Evolutionary conservation across 1,140 invertebrate species (phyloP), one percentile per base, ranked within the genome.

Genomic region (Pentalonia nigronervosa): DNA sequence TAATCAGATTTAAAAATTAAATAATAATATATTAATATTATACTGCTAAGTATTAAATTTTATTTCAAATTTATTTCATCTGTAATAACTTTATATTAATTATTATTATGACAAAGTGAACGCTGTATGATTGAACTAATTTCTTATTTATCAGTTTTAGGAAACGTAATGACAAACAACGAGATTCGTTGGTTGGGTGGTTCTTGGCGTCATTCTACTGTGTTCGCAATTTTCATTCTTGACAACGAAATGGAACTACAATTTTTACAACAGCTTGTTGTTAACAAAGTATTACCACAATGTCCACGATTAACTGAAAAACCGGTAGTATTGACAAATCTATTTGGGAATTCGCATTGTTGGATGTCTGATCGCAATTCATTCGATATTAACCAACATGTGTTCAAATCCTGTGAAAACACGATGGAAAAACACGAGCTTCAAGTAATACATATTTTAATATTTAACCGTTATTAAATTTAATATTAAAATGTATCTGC

Each of bases 371-470:
- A 96, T 94, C 90, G 95, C 3, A 94, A 95, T 47, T 90, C 93
- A 21, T 96, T 96, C 94, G 94, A 95, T 56, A 95, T 97, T 84
- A 95, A 96, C 89, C 96, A 96, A 93, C 96, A 97, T 94, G 93
- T 88, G 17, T 90, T 83, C 45, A 81, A 83, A 41, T 83, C 60
- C 7, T 36, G 93, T 30, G 81, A 50, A n/a, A 20, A n/a, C 34
- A 53, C 60, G 9, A 56, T 91, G 92, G 87, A 93, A 7, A 93
- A 91, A 86, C 86, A 45, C 25, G 93, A 84, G 34, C 41, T 84
- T 45, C 92, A 90, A 50, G 90, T 88, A 86, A 81, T 47, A 11
- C 2, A 41, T 83, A 36, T 41, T 83, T 36, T 41, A 36, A 83
- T 83, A 83, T 36, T 41, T 83, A 76, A n/a, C 11, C 25, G 30